A percentile compares a stretch with the other conserved stretches of the same genome.
These are phyloP conservation scores for Cydia pomonella DNA, from an alignment of 1,140 invertebrate species.

Conservation along the genomic window DNA sequence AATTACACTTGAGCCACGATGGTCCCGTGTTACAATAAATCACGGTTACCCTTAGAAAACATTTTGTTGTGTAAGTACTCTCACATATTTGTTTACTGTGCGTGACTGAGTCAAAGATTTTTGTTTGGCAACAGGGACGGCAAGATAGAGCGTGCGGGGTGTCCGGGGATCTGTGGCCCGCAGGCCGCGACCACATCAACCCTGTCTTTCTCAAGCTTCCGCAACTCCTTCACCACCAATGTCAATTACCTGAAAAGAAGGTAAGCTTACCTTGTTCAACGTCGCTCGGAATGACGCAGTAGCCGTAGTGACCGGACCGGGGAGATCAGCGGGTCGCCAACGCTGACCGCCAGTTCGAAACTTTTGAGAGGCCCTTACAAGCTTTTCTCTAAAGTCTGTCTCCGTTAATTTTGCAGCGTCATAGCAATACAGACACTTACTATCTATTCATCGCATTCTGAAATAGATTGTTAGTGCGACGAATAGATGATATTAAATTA, in stretches of 20 bases:
- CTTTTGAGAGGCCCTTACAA: neutral
- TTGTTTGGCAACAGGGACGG: conserved; percentile 53
- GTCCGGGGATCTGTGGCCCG: conserved; percentile 81
- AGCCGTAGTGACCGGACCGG: no score
- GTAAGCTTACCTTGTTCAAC: conserved; percentile 68
- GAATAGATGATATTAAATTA: no score
- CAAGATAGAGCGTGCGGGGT: conserved; percentile 81
- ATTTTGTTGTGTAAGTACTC: neutral
- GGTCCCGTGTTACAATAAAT: neutral
- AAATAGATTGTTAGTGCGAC: no score
- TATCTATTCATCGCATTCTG: no score
- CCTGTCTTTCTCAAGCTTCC: conserved; percentile 98
- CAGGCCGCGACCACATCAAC: conserved; percentile 87
- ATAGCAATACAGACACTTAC: no score
- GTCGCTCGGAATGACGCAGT: neutral
- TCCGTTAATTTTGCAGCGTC: no score
- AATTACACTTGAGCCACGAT: neutral
- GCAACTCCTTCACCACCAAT: conserved; percentile 96
- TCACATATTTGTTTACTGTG: neutral
- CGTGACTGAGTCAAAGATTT: neutral
- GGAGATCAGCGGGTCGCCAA: neutral
- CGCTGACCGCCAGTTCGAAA: neutral
- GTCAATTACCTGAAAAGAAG: conserved; percentile 98
- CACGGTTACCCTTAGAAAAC: neutral
- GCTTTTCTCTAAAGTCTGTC: no score